Percentiles rank a stretch among this genome's conserved stretches.
These are phyloP conservation scores for Lutraria rhynchaena DNA, from an alignment of 1,140 invertebrate genomes.

Conservation along the genomic window DNA sequence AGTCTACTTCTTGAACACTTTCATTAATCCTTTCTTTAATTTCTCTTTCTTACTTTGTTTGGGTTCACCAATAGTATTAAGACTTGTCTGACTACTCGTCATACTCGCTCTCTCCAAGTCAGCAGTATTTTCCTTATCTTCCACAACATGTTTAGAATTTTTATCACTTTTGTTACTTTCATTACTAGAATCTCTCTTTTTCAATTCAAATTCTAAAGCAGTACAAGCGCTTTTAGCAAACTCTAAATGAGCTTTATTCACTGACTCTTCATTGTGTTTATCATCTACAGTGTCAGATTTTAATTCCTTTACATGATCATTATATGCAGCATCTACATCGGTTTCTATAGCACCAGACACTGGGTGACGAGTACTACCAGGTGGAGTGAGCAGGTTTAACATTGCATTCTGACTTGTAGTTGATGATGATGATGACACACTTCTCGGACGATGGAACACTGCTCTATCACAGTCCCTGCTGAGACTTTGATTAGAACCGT, in stretches of 20 bases:
- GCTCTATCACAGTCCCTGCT: constrained; percentile 8
- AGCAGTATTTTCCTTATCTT: neutral
- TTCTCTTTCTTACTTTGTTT: constrained; percentile 22
- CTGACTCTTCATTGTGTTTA: constrained; percentile 52
- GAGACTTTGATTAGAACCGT: constrained; percentile 37
- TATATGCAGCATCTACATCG: constrained; percentile 53
- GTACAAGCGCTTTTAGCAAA: constrained; percentile 54
- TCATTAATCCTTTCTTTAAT: constrained; percentile 49
- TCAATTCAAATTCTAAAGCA: constrained; percentile 43
- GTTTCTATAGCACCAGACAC: constrained; percentile 38
- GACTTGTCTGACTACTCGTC: neutral
- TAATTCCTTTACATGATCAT: constrained; percentile 20
- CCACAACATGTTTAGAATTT: constrained; percentile 16
- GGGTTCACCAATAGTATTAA: neutral
- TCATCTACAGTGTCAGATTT: neutral
- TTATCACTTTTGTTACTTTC: constrained; percentile 28
- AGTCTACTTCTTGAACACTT: constrained; percentile 46
- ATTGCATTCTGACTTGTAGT: constrained; percentile 34
- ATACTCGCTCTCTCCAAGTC: no score
- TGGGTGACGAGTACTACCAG: constrained; percentile 5
- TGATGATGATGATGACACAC: constrained; percentile 6
- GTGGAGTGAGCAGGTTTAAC: constrained; percentile 35
- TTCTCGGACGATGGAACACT: constrained; percentile 26
- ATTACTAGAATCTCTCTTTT: constrained; percentile 49
- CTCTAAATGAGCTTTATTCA: constrained; percentile 49